phyloP scores from a whole-genome alignment of 2,888 invertebrate species.

The Drosophila recens region DNA sequence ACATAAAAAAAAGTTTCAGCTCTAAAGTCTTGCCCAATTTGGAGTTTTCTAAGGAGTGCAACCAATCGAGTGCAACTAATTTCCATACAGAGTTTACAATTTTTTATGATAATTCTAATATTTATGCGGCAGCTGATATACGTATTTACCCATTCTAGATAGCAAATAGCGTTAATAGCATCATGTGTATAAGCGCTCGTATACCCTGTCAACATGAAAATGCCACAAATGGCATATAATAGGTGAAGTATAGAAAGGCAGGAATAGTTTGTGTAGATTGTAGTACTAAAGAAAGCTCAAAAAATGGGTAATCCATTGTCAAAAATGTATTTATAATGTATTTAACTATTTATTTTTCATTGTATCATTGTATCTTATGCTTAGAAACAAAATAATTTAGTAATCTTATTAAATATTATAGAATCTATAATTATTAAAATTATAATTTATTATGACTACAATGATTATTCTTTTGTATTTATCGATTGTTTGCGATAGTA shows the following conservation, averaged over 20 bases:
- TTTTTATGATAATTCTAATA: slow-evolving; percentile 45
- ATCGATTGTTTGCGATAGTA: neutral
- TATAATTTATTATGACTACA: too few relatives aligned
- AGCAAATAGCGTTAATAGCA: slow-evolving; percentile 37
- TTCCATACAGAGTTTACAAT: slow-evolving; percentile 26
- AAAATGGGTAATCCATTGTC: neutral
- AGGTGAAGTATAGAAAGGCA: too few relatives aligned
- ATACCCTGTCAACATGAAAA: neutral
- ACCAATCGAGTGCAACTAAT: slow-evolving; percentile 46
- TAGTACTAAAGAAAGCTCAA: too few relatives aligned
- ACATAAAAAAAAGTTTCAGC: neutral
- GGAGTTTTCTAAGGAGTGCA: slow-evolving; percentile 12
- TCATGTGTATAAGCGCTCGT: neutral
- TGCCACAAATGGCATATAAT: neutral
- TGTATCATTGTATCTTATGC: too few relatives aligned
- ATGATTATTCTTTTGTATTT: neutral
- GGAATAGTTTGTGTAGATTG: too few relatives aligned
- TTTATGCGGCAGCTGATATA: slow-evolving; percentile 52
- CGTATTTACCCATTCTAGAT: slow-evolving; percentile 29
- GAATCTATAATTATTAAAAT: too few relatives aligned
- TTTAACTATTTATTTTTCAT: too few relatives aligned
- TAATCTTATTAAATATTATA: too few relatives aligned
- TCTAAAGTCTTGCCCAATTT: neutral
- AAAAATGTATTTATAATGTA: neutral
- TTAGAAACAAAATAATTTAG: too few relatives aligned